Evolutionary conservation across 2,113 vertebrate genomes (phyloP), one percentile per base, ranked within the genome.

Genomic region (Aplodontia rufa): DNA sequence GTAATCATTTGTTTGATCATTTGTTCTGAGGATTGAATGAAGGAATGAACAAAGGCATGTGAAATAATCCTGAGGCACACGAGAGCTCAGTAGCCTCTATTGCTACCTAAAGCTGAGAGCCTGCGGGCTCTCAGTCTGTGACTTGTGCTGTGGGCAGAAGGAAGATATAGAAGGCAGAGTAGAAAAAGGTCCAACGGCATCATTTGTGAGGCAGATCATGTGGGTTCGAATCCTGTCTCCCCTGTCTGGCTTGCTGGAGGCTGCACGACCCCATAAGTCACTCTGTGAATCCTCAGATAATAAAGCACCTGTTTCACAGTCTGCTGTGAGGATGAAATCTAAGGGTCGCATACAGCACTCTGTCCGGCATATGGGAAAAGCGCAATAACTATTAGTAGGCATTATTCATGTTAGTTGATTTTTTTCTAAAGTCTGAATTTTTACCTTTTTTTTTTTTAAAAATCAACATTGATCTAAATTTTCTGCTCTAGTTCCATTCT

Each of bases 161-260:
- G 10, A 35, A 71, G 1, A 17, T 26, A 8, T 1, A 55, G 37
- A 74, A 87, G n/a, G 62, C n/a, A 49, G 45, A 30, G 74, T 0
- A 37, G 53, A 80, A 35, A 90, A 66, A 22, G 0, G 17, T 74
- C 47, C 60, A 45, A 5, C 17, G 69, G 40, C 37, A 4, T 26
- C 10, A 0, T 2, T 40, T 47, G 35, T 8, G 6, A 72, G 82
- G 74, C 55, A 2, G 8, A 87, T 4, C 2, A 0, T 1, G 0
- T 37, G 69, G 7, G 40, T 12, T 78, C 28, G 6, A 26, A 75
- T 42, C 19, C 42, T 47, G 37, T 51, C 35, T 47, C 32, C 55
- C 35, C 37, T 8, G 3, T 53, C n/a, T 30, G 6, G 4, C 72
- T 66, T 45, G 79, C 49, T 86, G 69, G 78, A 85, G 24, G 74